Evolutionary conservation across 1,140 invertebrate genomes (phyloP).

Genomic region (Diorhabda carinulata): DNA sequence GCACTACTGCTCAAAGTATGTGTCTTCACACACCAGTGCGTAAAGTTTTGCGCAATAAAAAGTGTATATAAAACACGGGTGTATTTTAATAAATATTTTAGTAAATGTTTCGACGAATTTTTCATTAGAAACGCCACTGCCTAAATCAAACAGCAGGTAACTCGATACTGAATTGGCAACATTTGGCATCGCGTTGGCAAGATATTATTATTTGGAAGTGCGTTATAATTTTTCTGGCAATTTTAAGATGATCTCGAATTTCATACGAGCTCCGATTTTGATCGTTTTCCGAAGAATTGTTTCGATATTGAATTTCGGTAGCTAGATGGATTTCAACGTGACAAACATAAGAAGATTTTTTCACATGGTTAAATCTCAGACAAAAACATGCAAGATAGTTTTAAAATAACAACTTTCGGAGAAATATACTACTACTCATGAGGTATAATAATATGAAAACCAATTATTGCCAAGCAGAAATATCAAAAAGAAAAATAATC

Average conservation of each 20-base stretch:
- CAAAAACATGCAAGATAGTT: too few relatives aligned
- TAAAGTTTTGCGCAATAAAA: too few relatives aligned
- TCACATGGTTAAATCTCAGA: too few relatives aligned
- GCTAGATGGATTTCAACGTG: not conserved
- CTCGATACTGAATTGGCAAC: constrained; percentile 30
- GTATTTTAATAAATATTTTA: too few relatives aligned
- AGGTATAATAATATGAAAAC: too few relatives aligned
- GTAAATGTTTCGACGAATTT: not conserved
- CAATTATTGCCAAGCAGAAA: too few relatives aligned
- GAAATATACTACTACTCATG: too few relatives aligned
- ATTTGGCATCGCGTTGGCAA: constrained; percentile 24
- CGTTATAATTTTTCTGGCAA: constrained; percentile 2
- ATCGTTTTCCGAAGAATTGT: constrained; percentile 1
- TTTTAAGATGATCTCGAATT: constrained; percentile 3
- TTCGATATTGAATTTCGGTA: not conserved
- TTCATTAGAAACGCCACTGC: not conserved
- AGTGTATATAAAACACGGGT: too few relatives aligned
- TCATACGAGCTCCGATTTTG: not conserved
- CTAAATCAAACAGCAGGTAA: constrained; percentile 18
- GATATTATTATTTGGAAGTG: not conserved
- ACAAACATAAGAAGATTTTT: not conserved
- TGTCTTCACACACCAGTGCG: too few relatives aligned
- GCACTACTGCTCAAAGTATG: too few relatives aligned
- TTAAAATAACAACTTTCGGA: too few relatives aligned
- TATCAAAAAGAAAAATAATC: too few relatives aligned